phyloP scores from a whole-genome alignment of 2,888 invertebrate genomes.

The Sinhomidia bicolor region DNA sequence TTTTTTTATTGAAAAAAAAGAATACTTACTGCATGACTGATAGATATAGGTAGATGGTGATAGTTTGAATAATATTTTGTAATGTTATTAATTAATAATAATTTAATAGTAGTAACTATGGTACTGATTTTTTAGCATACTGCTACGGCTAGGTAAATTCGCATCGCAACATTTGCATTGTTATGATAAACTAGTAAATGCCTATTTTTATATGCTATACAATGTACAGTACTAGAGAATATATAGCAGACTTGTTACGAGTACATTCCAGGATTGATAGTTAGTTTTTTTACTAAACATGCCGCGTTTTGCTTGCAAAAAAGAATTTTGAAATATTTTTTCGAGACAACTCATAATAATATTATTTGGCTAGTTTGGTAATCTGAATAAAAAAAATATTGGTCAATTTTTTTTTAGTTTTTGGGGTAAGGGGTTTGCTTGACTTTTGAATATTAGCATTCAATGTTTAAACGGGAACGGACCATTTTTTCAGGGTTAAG shows the following conservation, averaged over 20 bases:
- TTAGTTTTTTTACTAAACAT: conserved; percentile 10
- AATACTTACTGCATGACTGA: conserved; percentile 35
- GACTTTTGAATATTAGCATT: neutral
- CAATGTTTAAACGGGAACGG: neutral
- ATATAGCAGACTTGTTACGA: neutral
- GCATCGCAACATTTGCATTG: neutral
- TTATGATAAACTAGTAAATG: conserved; percentile 15
- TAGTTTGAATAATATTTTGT: neutral
- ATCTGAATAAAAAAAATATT: neutral
- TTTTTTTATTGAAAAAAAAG: too few species aligned
- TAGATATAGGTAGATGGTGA: conserved; percentile 15
- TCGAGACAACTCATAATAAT: neutral
- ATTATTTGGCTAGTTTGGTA: neutral
- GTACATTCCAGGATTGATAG: neutral
- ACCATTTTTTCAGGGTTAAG: neutral
- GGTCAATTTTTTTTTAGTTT: neutral
- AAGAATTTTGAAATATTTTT: neutral
- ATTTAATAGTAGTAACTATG: neutral
- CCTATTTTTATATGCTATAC: conserved; percentile 4
- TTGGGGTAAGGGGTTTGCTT: neutral
- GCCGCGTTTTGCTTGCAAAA: neutral
- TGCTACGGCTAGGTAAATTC: conserved; percentile 4
- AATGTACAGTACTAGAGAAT: neutral
- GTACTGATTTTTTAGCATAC: conserved; percentile 10
- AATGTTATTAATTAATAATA: neutral